Percentiles rank a stretch among this genome's conserved stretches.
Evolutionary conservation across 2,113 vertebrate species (phyloP).

Genomic region (human (Homo sapiens)): DNA sequence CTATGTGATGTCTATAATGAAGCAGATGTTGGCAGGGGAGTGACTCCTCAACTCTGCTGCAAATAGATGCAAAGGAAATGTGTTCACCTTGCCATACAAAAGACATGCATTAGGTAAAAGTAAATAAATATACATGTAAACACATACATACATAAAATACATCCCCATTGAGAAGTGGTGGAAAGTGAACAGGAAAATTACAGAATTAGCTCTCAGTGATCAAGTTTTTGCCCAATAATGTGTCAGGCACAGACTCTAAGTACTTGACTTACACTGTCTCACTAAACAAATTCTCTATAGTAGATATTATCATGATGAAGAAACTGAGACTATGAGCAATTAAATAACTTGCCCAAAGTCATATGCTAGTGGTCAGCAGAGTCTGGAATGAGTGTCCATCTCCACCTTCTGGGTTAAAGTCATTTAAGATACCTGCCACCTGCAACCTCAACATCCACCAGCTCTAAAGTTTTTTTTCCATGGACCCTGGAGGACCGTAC

Average conservation of each 20-base stretch:
- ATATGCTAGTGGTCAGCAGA: not conserved
- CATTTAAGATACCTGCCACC: not conserved
- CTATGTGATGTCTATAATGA: not conserved
- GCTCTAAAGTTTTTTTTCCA: not conserved
- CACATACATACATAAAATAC: not conserved
- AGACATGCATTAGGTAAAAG: not conserved
- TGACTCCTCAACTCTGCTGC: not conserved
- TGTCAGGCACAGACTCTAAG: not conserved
- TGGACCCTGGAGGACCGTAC: not conserved
- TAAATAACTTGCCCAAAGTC: not conserved
- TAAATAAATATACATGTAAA: not conserved
- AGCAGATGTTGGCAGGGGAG: not conserved
- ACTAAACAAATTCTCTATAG: not conserved
- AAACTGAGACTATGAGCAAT: not conserved
- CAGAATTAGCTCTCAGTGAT: not conserved
- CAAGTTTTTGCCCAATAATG: not conserved
- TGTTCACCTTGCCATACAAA: not conserved
- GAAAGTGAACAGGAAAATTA: not conserved
- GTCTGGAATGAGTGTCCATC: not conserved
- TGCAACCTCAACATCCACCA: not conserved
- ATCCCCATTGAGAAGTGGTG: not conserved
- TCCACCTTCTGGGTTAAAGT: not conserved
- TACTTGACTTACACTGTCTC: not conserved
- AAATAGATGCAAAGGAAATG: not conserved
- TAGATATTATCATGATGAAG: not conserved